These are phyloP conservation scores for Belgica antarctica DNA, from an alignment of 2,888 invertebrate species.

Conservation along the genomic window DNA sequence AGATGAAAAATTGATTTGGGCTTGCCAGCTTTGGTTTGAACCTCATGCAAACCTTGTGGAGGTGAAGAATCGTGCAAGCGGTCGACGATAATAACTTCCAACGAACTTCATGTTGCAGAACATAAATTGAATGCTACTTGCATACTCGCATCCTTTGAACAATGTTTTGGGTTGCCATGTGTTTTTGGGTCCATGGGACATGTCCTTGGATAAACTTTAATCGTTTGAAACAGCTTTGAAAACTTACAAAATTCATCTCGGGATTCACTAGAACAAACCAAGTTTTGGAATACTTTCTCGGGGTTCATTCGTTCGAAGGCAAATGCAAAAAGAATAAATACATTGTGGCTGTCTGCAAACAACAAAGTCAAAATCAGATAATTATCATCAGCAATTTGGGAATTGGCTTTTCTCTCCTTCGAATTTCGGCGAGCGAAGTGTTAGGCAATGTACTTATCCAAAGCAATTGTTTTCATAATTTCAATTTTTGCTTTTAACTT, in stretches of 20 bases:
- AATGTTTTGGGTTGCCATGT: too few relatives aligned
- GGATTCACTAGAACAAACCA: too few relatives aligned
- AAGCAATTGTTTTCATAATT: constrained; percentile 34
- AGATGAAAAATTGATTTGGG: constrained; percentile 37
- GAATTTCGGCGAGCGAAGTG: neutral
- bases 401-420: constrained; percentile 1
- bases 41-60: too few relatives aligned
- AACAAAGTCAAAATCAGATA: constrained; percentile 40
- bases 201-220: too few relatives aligned
- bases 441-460: constrained; percentile 38
- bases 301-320: neutral
- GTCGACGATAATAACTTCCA: neutral
- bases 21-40: constrained; percentile 10
- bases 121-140: neutral
- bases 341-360: neutral
- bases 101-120: neutral
- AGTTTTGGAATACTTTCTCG: too few relatives aligned
- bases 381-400: constrained; percentile 27
- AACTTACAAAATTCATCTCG: too few relatives aligned
- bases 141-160: too few relatives aligned
- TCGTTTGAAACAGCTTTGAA: too few relatives aligned
- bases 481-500: neutral
- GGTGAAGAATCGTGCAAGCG: neutral
- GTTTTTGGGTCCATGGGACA: too few relatives aligned
- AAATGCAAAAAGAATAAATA: neutral